Evolutionary conservation across 2,113 vertebrate genomes (phyloP), one percentile per base, ranked within the genome.

Genomic region (Maccullochella peelii): DNA sequence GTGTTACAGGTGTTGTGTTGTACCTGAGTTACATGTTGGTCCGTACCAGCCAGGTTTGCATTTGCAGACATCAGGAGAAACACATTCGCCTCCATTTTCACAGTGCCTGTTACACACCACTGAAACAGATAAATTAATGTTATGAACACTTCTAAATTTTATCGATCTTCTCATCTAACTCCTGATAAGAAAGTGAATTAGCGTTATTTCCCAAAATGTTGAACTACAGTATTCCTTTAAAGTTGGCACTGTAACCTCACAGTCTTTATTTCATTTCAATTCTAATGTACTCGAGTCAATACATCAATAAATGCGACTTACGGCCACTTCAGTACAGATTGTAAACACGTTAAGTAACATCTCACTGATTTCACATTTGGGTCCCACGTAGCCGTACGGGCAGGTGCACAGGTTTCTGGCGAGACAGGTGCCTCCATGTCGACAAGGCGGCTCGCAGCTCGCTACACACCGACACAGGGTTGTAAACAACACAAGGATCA

Each of bases 101-200:
- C 97, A 99, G 88, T 98, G 97, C 36, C 95, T 96, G 91, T 94
- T 98, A 93, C 97, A 99, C 91, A 99, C 95, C 97, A 98, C 98
- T 99, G 54, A 89, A 66, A 88, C 21, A 92, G 18, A 88, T 0
- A 27, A 20, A 65, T 5, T 0, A 44, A 36, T 10, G 23, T 44
- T 9, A 25, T 6, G 5, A 16, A 25, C 73, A 52, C 18, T 38
- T 38, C 5, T 4, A 49, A 2, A 49, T 57, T 25, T 57, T n/a
- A 57, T 12, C 18, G 1, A 21, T 21, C 8, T 38, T 38, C 8
- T 38, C 61, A 18, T 36, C 16, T 8, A 38, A 38, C 59, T 62
- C 59, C 33, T 2, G 6, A 14, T 14, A 30, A 33, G 33, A 33
- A 33, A 3, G 33, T 33, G 33, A 33, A 33, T 33, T 4, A 33